Base-by-base conservation (phyloP, 2,797 vertebrate species). In the Mergus octosetaceus region DNA sequence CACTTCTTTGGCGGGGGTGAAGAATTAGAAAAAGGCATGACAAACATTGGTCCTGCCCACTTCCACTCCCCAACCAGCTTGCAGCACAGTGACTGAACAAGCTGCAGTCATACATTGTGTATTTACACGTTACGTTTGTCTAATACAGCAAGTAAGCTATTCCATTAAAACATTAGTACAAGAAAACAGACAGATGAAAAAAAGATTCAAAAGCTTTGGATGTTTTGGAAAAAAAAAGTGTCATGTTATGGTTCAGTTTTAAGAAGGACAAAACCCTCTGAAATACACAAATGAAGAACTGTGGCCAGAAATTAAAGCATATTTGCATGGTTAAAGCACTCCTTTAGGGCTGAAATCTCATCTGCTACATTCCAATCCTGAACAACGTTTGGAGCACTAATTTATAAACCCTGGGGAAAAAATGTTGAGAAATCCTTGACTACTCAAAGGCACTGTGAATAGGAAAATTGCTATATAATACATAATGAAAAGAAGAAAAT, bases 281-380 rank as follows among this genome's bases (percentile, higher is more conserved):
- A 61, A 86, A 89, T 4, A 60, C 27, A 88, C 41, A 90, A 80
- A 47, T 19, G 30, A 83, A 87, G 76, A 75, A 60, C 69, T 0
- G 28, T 7, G 41, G 80, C 64, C 71, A 80, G 77, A 80, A 90
- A 87, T 45, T 19, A 22, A 83, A 69, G 39, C 13, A 6, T 20
- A 30, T 66, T 65, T 94, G 65, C 68, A 20, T 1, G 3, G 57
- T 21, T 78, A 28, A 68, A 60, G 34, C 57, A 12, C 30, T 76
- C 73, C 78, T 87, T 24, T 53, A 85, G 62, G 61, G 61, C 60
- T 94, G 85, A 92, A 92, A 95, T 68, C 58, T 90, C 90, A 88
- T 85, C 79, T 71, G 77, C 82, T 10, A 27, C 85, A 36, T 85
- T 91, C 85, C 90, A 78, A 30, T 25, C 69, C 62, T 19, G 18